Evolutionary conservation across 2,113 vertebrate species (phyloP).

Genomic region (Onychorhynchus coronatus): DNA sequence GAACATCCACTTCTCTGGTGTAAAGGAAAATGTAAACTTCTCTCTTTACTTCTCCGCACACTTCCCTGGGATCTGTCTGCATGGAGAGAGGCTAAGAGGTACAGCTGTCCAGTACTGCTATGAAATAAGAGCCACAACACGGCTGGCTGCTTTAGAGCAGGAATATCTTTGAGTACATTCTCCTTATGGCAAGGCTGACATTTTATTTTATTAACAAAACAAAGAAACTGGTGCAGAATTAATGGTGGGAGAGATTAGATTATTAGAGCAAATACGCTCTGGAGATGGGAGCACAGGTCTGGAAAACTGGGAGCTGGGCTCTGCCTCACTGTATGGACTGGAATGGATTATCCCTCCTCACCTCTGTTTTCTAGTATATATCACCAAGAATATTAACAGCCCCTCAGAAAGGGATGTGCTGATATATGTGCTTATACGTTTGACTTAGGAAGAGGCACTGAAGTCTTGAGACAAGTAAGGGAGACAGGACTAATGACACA

Average conservation of each 20-base stretch:
- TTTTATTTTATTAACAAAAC: constrained; percentile 17
- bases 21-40: not conserved
- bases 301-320: not conserved
- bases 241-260: not conserved
- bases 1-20: not conserved
- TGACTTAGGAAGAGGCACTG: not conserved
- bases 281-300: not conserved
- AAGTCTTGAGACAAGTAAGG: not conserved
- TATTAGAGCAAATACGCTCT: not conserved
- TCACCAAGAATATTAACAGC: not conserved
- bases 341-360: not conserved
- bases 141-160: not conserved
- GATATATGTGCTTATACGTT: not conserved
- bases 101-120: not conserved
- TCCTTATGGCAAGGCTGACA: not conserved
- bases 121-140: not conserved
- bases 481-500: not conserved
- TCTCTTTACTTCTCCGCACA: not conserved
- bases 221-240: not conserved
- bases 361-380: not conserved
- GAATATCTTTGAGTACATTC: not conserved
- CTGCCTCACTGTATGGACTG: not conserved
- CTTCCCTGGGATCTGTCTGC: not conserved
- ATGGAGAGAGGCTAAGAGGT: not conserved
- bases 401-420: not conserved